Evolutionary conservation across 2,797 vertebrate species (phyloP).

Genomic region (Sparidentex hasta): DNA sequence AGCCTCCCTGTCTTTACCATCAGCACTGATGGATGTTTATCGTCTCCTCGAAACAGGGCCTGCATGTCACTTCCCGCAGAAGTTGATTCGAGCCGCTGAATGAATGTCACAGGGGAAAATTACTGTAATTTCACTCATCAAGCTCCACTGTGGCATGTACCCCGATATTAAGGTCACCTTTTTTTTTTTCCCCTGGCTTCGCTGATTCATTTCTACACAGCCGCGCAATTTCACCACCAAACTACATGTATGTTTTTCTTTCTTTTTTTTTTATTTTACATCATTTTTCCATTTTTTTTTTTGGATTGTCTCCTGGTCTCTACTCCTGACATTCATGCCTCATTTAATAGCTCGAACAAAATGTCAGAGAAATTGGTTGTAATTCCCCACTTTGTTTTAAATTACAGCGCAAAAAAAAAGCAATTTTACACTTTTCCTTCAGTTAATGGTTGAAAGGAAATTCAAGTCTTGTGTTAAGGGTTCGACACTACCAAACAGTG

Average conservation of each 20-base stretch:
- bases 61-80: constrained; percentile 37
- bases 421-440: background rate
- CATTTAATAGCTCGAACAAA: background rate
- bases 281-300: background rate
- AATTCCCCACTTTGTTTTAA: background rate
- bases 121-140: constrained; percentile 67
- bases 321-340: background rate
- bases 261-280: background rate
- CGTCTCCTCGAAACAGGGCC: constrained; percentile 20
- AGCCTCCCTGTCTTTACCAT: constrained; percentile 56
- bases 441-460: background rate
- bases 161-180: constrained; percentile 49
- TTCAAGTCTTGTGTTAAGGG: background rate
- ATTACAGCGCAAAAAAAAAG: background rate
- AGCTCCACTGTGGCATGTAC: constrained; percentile 31
- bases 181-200: constrained; percentile 21
- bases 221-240: constrained; percentile 41
- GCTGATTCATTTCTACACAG: constrained; percentile 12
- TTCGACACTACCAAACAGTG: too few relatives aligned
- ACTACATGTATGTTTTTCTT: constrained; percentile 11
- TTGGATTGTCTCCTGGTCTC: background rate
- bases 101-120: constrained; percentile 63
- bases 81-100: constrained; percentile 49
- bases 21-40: constrained; percentile 61
- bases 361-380: background rate